Conservation (phyloP, 2,113 vertebrate genomes). For the Aegypius monachus region DNA sequence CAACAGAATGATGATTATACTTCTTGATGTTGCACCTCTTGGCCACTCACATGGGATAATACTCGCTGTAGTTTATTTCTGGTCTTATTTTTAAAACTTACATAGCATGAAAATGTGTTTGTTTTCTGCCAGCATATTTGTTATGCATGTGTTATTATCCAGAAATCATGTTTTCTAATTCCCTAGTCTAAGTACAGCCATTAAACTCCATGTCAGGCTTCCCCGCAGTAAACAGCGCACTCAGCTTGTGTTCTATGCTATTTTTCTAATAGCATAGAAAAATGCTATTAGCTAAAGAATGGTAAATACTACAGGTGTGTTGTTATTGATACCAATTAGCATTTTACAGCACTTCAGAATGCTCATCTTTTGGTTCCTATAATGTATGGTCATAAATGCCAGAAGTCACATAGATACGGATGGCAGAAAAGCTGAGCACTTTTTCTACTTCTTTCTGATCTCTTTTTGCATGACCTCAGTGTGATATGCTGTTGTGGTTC, state of each 20-base stretch:
- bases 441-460: neutral
- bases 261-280: neutral
- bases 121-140: neutral
- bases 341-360: neutral
- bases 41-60: neutral
- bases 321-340: neutral
- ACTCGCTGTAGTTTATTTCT: neutral
- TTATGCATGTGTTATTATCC: neutral
- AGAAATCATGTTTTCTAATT: neutral
- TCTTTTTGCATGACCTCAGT: neutral
- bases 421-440: neutral
- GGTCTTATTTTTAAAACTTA: neutral
- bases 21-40: neutral
- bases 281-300: neutral
- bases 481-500: neutral
- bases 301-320: neutral
- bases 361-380: neutral
- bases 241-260: neutral
- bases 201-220: neutral
- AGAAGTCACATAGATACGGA: accelerated
- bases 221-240: neutral
- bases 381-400: neutral
- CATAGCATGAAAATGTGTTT: neutral
- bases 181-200: neutral
- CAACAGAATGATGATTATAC: neutral